Conservation (phyloP, 1,140 invertebrate genomes). For the Cyrtorhinus lividipennis region DNA sequence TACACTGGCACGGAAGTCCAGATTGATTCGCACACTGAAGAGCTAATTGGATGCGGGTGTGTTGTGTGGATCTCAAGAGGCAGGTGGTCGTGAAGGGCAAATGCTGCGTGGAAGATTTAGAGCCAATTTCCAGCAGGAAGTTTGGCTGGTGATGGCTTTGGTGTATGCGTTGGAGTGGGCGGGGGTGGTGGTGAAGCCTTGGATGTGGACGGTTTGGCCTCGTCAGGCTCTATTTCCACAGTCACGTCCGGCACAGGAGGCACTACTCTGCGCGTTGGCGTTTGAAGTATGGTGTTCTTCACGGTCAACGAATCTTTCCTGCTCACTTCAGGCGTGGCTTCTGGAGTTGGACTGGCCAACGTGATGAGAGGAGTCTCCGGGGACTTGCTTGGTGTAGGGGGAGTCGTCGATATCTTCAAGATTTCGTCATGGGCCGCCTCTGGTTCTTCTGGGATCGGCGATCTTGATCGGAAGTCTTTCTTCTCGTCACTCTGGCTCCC, state of each 20-base stretch:
- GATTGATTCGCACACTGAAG: too few species aligned
- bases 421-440: constrained; percentile 27
- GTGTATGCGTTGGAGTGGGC: constrained; percentile 15
- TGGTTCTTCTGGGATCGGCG: constrained; percentile 34
- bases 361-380: background rate
- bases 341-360: background rate
- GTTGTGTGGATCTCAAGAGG: too few species aligned
- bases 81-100: too few species aligned
- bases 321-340: background rate
- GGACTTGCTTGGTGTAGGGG: background rate
- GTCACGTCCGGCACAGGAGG: constrained; percentile 20
- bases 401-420: constrained; percentile 21
- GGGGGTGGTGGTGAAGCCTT: constrained; percentile 30
- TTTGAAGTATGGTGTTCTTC: background rate
- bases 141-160: constrained; percentile 24
- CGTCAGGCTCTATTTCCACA: constrained; percentile 27
- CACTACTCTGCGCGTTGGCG: background rate
- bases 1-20: too few species aligned
- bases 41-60: too few species aligned
- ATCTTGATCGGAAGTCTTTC: constrained; percentile 32
- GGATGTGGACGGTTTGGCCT: constrained; percentile 21
- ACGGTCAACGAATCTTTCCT: background rate
- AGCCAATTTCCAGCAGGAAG: constrained; percentile 12
- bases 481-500: constrained; percentile 19
- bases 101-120: too few species aligned